A percentile compares a stretch with the other conserved stretches of the same genome.
phyloP scores from a whole-genome alignment of 2,888 invertebrate genomes.

The Ormyrus labotus region DNA sequence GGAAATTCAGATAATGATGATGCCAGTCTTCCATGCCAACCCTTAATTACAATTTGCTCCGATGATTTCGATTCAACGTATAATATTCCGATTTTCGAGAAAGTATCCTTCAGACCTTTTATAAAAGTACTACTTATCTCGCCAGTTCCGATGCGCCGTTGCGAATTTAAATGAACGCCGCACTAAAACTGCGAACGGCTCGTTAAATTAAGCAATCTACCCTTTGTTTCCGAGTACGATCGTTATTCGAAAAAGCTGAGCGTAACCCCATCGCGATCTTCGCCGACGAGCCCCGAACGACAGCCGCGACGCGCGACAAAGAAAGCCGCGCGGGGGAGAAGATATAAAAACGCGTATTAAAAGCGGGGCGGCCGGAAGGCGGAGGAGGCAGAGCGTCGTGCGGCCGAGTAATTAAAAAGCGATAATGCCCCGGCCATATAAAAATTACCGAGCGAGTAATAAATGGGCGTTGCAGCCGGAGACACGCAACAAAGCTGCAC shows the following conservation, averaged over 20 bases:
- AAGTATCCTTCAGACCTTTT: too few species aligned
- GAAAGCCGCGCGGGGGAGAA: background rate
- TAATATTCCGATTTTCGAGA: too few species aligned
- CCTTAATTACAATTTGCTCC: too few species aligned
- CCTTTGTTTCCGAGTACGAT: conserved; percentile 39
- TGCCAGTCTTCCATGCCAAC: too few species aligned
- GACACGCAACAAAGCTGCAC: conserved; percentile 70
- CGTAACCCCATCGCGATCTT: background rate
- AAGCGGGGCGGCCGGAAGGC: conserved; percentile 31
- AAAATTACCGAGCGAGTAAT: conserved; percentile 67
- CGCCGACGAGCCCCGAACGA: too few species aligned
- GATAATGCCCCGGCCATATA: conserved; percentile 65
- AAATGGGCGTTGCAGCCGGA: conserved; percentile 66
- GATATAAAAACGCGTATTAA: background rate
- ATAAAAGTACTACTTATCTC: too few species aligned
- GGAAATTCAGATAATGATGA: too few species aligned
- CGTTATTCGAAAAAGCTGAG: conserved; percentile 21
- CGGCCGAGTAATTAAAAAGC: conserved; percentile 64
- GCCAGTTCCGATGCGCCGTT: too few species aligned
- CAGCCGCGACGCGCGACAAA: conserved; percentile 34
- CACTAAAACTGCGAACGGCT: background rate
- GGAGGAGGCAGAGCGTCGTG: conserved; percentile 36
- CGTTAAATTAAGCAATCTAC: conserved; percentile 37
- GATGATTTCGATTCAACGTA: too few species aligned
- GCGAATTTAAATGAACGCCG: conserved; percentile 6